Base-by-base conservation (phyloP, 2,888 invertebrate species). In the Apeira syringaria region DNA sequence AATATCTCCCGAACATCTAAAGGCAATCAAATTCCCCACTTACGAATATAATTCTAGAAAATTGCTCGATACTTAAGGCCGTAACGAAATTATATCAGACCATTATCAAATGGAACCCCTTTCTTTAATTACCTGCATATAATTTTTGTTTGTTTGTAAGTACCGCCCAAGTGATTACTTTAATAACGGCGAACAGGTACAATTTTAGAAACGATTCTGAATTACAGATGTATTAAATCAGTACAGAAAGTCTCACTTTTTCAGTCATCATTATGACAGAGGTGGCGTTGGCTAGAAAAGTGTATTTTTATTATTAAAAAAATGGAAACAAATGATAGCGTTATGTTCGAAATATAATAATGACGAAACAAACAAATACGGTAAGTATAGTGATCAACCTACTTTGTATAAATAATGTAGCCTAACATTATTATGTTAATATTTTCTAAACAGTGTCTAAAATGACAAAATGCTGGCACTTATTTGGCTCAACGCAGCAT, bases 61-160 rank as follows among this genome's bases (percentile, higher is more conserved):
- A 86, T 86, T 87, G 83, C 75, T 70, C 61, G 64, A 73, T 66
- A 68, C 66, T 60, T 62, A 50, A 64, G 60, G 62, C 58, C 63
- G 59, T 65, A 71, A 78, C 73, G 60, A 74, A 83, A 87, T 87
- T 87, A 87, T 85, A 87, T 85, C 77, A 67, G 62, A 50, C 78
- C 70, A 87, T 87, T 87, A 87, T 82, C 74, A 81, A 79, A 77
- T 76, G 66, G 74, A 77, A 85, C 81, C 86, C 85, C 81, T 87
- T 88, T 83, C 85, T 83, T 87, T 88, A 87, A 88, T 88, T 88
- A 85, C 80, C 77, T 73, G 68, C 61, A 72, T 61, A 76, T 81
- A 80, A 83, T 82, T 74, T 84, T 81, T 84, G 86, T 87, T 82
- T 81, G 80, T 81, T 85, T 84, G 77, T 78, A 65, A 65, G 74